These are phyloP conservation scores for Gambelia wislizenii DNA, from an alignment of 2,797 vertebrate genomes.

Conservation along the genomic window DNA sequence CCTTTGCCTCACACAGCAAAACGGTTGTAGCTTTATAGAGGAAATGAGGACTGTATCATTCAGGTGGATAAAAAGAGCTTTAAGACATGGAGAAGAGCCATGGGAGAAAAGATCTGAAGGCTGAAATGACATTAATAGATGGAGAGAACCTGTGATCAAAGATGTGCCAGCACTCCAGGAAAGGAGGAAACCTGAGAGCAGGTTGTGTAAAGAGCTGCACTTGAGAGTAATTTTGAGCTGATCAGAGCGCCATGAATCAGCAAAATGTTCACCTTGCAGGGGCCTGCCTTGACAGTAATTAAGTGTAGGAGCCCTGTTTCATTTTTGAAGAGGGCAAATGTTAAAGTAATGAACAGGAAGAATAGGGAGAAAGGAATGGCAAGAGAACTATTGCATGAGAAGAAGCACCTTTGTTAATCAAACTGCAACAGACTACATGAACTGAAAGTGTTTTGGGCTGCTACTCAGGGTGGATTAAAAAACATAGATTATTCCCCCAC, in stretches of 20 bases:
- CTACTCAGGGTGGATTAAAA: neutral
- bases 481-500: neutral
- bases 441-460: constrained; percentile 20
- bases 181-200: constrained; percentile 57
- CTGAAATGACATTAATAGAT: constrained; percentile 33
- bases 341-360: constrained; percentile 53
- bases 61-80: neutral
- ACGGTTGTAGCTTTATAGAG: neutral
- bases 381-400: constrained; percentile 37
- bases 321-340: constrained; percentile 39
- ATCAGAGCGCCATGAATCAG: constrained; percentile 64
- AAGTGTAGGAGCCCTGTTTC: constrained; percentile 66
- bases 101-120: constrained; percentile 22
- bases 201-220: constrained; percentile 33
- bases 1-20: neutral
- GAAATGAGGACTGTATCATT: constrained; percentile 35
- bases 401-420: constrained; percentile 58
- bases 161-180: constrained; percentile 56
- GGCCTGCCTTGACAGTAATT: constrained; percentile 60
- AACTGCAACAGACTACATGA: constrained; percentile 47
- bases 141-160: constrained; percentile 54
- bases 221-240: constrained; percentile 59
- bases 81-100: constrained; percentile 22
- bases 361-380: constrained; percentile 47
- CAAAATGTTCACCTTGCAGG: constrained; percentile 54